A percentile compares a stretch with the other conserved stretches of the same genome.
These are phyloP conservation scores for Priapulus caudatus DNA, from an alignment of 2,888 invertebrate genomes.

Conservation along the genomic window DNA sequence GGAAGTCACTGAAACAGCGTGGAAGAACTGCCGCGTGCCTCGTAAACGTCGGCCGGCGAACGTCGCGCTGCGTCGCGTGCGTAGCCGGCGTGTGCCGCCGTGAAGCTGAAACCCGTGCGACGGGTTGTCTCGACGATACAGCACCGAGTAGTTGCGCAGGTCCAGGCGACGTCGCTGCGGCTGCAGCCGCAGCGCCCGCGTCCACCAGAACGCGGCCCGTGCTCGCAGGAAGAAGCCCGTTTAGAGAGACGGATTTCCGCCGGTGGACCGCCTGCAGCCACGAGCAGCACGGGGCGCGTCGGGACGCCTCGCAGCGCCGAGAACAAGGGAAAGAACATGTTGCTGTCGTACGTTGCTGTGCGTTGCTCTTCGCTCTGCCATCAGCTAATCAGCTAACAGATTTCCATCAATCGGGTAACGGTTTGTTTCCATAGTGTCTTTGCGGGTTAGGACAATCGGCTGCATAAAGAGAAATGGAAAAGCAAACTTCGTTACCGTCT, in stretches of 20 bases:
- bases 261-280: slow-evolving; percentile 42
- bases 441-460: too few relatives aligned
- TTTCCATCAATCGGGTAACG: too few relatives aligned
- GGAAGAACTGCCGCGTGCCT: slow-evolving; percentile 57
- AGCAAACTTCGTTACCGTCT: too few relatives aligned
- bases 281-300: slow-evolving; percentile 37
- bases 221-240: slow-evolving; percentile 58
- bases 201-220: slow-evolving; percentile 49
- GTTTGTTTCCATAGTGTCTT: too few relatives aligned
- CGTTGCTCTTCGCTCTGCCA: too few relatives aligned
- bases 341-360: slow-evolving; percentile 59
- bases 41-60: slow-evolving; percentile 66
- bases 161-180: slow-evolving; percentile 73
- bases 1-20: slow-evolving; percentile 61
- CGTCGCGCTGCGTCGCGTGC: slow-evolving; percentile 62
- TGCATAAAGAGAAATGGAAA: too few relatives aligned
- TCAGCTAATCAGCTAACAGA: too few relatives aligned
- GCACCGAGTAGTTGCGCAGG: slow-evolving; percentile 57
- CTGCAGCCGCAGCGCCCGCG: slow-evolving; percentile 43
- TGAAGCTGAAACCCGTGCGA: slow-evolving; percentile 83
- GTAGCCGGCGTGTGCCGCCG: slow-evolving; percentile 60
- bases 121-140: slow-evolving; percentile 89
- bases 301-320: slow-evolving; percentile 48
- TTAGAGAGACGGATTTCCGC: slow-evolving; percentile 38
- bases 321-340: slow-evolving; percentile 85